Conservation (phyloP, 2,113 vertebrate species). For the Alethe castanea region DNA sequence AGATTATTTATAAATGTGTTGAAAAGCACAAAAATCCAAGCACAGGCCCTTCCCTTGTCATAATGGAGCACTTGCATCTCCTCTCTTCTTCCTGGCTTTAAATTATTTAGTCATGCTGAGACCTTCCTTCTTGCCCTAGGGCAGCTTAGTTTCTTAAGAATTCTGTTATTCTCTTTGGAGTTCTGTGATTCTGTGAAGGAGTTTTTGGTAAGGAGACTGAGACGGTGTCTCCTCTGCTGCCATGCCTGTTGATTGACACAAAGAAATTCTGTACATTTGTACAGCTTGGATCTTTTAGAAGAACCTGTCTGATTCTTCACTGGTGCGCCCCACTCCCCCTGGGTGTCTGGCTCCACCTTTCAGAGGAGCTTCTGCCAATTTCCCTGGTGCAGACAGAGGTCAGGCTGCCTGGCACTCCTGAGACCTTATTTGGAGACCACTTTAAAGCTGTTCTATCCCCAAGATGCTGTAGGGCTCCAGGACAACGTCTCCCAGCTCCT, state of each 20-base stretch:
- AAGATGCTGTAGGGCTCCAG: not conserved
- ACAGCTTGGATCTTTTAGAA: not conserved
- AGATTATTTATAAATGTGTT: not conserved
- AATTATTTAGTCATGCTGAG: not conserved
- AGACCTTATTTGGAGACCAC: not conserved
- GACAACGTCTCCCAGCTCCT: not conserved
- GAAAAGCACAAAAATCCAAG: not conserved
- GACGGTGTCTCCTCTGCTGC: not conserved
- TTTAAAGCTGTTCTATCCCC: not conserved
- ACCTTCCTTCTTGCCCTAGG: not conserved
- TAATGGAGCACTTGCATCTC: not conserved
- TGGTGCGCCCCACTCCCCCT: too few relatives aligned
- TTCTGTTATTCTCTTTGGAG: too few relatives aligned
- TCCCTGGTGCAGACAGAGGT: not conserved
- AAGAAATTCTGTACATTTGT: not conserved
- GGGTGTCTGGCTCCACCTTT: not conserved
- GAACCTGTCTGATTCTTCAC: fast-evolving
- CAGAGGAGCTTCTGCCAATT: not conserved
- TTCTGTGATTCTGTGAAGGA: not conserved
- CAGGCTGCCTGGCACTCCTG: not conserved
- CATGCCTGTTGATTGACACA: fast-evolving
- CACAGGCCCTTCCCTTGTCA: not conserved
- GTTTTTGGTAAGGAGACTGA: not conserved
- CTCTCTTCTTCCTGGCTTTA: not conserved
- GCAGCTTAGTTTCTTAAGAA: not conserved